Conservation (phyloP, 2,797 vertebrate species). For the Neosilurus hyrtlii region DNA sequence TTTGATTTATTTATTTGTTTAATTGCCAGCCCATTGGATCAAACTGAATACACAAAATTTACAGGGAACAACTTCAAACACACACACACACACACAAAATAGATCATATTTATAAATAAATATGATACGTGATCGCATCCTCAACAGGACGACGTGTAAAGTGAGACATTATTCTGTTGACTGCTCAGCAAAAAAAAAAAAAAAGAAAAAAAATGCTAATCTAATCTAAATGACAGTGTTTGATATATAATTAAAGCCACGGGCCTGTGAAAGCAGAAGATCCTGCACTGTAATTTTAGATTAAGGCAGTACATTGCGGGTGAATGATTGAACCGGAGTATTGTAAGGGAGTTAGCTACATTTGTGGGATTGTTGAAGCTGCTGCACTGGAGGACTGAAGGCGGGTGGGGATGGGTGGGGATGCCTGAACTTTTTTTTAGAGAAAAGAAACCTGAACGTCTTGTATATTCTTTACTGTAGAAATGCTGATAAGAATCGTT, state of each 20-base stretch:
- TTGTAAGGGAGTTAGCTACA: neutral
- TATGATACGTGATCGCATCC: too few species aligned
- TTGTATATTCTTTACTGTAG: neutral
- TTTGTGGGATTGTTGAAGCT: neutral
- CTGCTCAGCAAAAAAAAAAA: neutral
- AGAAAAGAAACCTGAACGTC: neutral
- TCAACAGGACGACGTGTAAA: too few species aligned
- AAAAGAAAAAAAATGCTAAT: neutral
- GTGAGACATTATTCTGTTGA: too few species aligned
- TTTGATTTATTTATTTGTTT: too few species aligned
- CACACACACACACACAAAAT: too few species aligned
- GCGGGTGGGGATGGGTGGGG: too few species aligned
- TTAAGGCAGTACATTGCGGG: slow-evolving; percentile 2
- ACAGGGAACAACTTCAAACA: too few species aligned
- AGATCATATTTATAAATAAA: too few species aligned
- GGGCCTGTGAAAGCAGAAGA: neutral
- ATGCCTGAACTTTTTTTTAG: too few species aligned
- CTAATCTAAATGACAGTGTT: neutral
- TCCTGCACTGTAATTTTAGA: slow-evolving; percentile 3
- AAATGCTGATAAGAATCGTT: too few species aligned
- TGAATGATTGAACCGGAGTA: neutral
- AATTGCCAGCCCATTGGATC: too few species aligned
- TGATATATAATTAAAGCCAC: slow-evolving; percentile 9
- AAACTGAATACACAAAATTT: too few species aligned
- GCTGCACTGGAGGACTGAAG: neutral